Evolutionary conservation across 1,140 invertebrate species (phyloP).

Genomic region (Heliconius congener): DNA sequence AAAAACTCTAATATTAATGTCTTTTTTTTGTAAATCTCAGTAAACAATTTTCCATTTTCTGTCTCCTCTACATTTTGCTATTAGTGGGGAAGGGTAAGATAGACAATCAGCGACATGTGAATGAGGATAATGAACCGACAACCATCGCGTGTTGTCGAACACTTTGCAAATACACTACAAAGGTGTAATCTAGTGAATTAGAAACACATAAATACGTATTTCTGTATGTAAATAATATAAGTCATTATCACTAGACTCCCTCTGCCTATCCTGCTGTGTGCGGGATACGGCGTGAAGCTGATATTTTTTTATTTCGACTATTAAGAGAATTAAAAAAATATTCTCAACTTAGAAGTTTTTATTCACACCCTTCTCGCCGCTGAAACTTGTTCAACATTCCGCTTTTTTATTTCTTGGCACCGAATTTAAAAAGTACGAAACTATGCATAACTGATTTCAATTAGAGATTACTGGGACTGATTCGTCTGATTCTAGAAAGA

Average conservation of each 20-base stretch:
- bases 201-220: too few species aligned
- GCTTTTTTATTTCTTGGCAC: slow-evolving; percentile 2
- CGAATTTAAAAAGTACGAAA: slow-evolving; percentile 6
- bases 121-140: neutral
- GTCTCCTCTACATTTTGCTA: too few species aligned
- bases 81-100: too few species aligned
- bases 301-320: neutral
- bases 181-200: too few species aligned
- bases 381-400: neutral
- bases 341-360: neutral
- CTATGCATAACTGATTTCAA: slow-evolving; percentile 1
- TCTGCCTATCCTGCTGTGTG: too few species aligned
- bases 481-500: neutral
- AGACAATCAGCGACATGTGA: too few species aligned
- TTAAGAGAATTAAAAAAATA: neutral
- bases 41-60: too few species aligned
- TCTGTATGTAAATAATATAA: neutral
- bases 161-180: too few species aligned
- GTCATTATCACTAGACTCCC: neutral
- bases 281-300: too few species aligned
- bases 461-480: neutral
- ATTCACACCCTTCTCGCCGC: neutral
- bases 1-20: too few species aligned
- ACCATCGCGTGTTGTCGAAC: neutral
- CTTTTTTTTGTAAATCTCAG: too few species aligned